These are phyloP conservation scores for Thelaira solivaga DNA, from an alignment of 2,888 invertebrate genomes.

Conservation along the genomic window DNA sequence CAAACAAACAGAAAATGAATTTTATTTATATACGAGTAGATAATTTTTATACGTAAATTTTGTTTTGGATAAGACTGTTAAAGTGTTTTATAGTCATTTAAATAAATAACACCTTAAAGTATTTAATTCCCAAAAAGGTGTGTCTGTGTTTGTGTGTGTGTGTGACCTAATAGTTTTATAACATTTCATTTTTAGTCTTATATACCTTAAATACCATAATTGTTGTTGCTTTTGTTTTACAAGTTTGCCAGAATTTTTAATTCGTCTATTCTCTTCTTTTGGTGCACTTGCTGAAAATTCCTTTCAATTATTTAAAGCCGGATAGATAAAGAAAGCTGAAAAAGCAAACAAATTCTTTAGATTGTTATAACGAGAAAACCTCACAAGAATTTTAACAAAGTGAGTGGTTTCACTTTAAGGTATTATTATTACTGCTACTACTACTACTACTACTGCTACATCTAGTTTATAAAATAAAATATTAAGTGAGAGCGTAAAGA, in stretches of 20 bases:
- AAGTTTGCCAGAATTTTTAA: slow-evolving; percentile 8
- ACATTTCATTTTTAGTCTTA: not conserved
- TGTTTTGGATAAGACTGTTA: too few relatives aligned
- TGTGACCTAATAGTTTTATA: not conserved
- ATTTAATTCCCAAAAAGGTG: not conserved
- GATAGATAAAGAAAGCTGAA: slow-evolving; percentile 20
- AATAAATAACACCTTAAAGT: not conserved
- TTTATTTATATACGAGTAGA: too few relatives aligned
- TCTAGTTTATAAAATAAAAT: not conserved
- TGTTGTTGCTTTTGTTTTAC: not conserved
- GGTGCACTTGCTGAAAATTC: slow-evolving; percentile 8
- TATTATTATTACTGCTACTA: slow-evolving; percentile 15
- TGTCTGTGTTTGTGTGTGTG: not conserved
- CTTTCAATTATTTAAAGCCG: slow-evolving; percentile 45
- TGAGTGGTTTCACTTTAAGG: slow-evolving; percentile 52
- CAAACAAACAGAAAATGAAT: too few relatives aligned
- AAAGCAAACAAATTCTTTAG: slow-evolving; percentile 46
- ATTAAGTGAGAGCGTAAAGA: not conserved
- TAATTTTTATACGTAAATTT: too few relatives aligned
- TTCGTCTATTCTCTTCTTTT: not conserved
- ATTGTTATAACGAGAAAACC: slow-evolving; percentile 40
- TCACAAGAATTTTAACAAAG: slow-evolving; percentile 53
- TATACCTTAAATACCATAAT: not conserved
- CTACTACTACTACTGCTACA: not conserved
- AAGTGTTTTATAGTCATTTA: not conserved